These are phyloP conservation scores for Tragelaphus scriptus DNA, from an alignment of 2,113 vertebrate genomes.

Conservation along the genomic window DNA sequence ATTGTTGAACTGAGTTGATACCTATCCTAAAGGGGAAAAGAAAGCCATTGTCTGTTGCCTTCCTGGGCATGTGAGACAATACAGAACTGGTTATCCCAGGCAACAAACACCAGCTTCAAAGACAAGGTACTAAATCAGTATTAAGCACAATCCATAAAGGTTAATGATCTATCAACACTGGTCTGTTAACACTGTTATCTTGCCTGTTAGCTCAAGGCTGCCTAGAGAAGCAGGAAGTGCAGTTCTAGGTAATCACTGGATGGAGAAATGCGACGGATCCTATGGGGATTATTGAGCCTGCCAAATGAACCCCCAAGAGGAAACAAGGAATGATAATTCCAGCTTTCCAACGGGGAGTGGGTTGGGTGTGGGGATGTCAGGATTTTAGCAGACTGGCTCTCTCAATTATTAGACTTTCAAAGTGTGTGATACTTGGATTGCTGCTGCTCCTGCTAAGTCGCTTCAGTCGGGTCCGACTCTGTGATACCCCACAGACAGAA, in stretches of 20 bases:
- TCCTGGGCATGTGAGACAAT: slow-evolving; percentile 13
- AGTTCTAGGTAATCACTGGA: slow-evolving; percentile 4
- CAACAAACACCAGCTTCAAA: neutral
- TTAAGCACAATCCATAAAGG: slow-evolving; percentile 14
- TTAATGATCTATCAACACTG: slow-evolving; percentile 51
- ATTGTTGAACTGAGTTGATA: neutral
- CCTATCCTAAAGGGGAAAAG: neutral
- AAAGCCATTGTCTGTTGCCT: neutral
- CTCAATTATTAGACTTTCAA: neutral
- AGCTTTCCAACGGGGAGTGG: neutral
- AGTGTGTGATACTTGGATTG: neutral
- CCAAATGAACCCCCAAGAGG: neutral
- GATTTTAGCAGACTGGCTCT: neutral
- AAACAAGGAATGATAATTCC: neutral
- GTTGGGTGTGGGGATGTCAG: neutral
- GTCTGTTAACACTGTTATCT: slow-evolving; percentile 66
- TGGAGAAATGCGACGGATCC: slow-evolving; percentile 15
- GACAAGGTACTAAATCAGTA: slow-evolving; percentile 43
- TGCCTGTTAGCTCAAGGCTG: neutral
- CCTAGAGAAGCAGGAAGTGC: neutral
- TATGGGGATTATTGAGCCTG: neutral
- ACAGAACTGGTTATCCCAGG: slow-evolving; percentile 41
- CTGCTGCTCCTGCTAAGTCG: no score
- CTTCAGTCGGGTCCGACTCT: no score
- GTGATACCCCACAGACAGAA: no score